Evolutionary conservation across 1,140 invertebrate genomes (phyloP).

Genomic region (Sminthurides bifidus): DNA sequence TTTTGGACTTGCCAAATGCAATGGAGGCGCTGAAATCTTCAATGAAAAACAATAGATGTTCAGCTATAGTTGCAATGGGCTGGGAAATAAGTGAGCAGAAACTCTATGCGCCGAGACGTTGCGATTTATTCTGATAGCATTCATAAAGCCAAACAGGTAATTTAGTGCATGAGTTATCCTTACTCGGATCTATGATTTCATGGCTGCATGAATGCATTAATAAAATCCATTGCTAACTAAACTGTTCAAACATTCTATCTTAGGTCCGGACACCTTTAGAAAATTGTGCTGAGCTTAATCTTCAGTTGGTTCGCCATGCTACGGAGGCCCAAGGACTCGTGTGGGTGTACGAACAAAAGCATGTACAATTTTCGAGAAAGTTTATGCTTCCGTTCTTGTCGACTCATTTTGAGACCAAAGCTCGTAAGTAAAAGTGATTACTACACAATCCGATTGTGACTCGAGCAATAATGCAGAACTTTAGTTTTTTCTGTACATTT

Average conservation of each 20-base stretch:
- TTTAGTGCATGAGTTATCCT: no score
- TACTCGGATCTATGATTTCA: no score
- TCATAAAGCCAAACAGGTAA: conserved; percentile 31
- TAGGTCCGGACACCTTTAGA: conserved; percentile 27
- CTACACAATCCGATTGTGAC: no score
- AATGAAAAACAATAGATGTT: conserved; percentile 15
- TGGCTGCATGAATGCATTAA: no score
- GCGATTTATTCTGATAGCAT: conserved; percentile 27
- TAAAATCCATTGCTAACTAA: no score
- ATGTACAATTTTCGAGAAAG: conserved; percentile 24
- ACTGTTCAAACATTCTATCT: no score
- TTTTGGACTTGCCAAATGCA: conserved; percentile 28
- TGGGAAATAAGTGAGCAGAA: conserved; percentile 18
- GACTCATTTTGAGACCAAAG: conserved; percentile 30
- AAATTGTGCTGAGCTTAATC: conserved; percentile 19
- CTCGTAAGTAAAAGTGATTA: conserved; percentile 30
- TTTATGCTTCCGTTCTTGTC: conserved; percentile 32
- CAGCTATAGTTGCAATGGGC: conserved; percentile 28
- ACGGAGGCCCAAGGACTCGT: conserved; percentile 18
- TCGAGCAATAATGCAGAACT: no score
- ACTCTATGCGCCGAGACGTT: conserved; percentile 23
- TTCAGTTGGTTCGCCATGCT: conserved; percentile 18
- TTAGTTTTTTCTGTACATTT: no score
- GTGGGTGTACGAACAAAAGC: conserved; percentile 23
- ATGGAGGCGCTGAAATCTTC: conserved; percentile 23